Base-by-base conservation (phyloP, 2,113 vertebrate species). In the Mus spicilegus region DNA sequence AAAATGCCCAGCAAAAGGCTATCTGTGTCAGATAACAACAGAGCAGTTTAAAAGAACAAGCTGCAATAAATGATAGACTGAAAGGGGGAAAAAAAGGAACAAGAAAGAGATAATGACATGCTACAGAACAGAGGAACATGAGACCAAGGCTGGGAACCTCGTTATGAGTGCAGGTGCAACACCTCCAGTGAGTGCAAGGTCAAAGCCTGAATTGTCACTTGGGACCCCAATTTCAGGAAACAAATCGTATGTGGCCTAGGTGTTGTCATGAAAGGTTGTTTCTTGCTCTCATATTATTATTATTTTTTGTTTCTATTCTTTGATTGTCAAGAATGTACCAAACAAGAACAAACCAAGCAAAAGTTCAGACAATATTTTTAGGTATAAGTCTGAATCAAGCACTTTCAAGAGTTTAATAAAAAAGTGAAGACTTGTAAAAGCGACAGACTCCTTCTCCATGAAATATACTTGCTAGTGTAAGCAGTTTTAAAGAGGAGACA, bases 151-250 rank as follows among this genome's bases (percentile, higher is more conserved):
- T 93, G 94, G 76, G 49, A 72, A 94, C 33, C 94, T 97, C 94
- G 67, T 98, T 98, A 91, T 80, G 88, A 81, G 89, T n/a, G 20
- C 65, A 97, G 90, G 78, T 28, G 36, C 51, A 91, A 90, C 95
- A 69, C 54, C 94, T 95, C 14, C 7, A 90, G 69, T 82, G 39
- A 95, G 81, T 51, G 91, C n/a, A 91, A 98, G 97, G 97, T 97
- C 97, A 97, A 96, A 95, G 96, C 30, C 72, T 89, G 95, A 97
- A 97, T 72, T 96, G 87, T 95, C 93, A 89, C 80, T 96, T 95
- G 90, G 87, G 96, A 97, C 96, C 95, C 97, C 93, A 94, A 0
- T 98, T 98, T 98, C 84, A 90, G 94, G 97, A 96, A 98, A 97
- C 92, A 98, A 98, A 97, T 98, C 89, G 92, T 91, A 95, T 70